A percentile compares a stretch with the other conserved stretches of the same genome.
phyloP scores from a whole-genome alignment of 2,113 vertebrate genomes.

The Pseudorhombus dupliciocellatus region DNA sequence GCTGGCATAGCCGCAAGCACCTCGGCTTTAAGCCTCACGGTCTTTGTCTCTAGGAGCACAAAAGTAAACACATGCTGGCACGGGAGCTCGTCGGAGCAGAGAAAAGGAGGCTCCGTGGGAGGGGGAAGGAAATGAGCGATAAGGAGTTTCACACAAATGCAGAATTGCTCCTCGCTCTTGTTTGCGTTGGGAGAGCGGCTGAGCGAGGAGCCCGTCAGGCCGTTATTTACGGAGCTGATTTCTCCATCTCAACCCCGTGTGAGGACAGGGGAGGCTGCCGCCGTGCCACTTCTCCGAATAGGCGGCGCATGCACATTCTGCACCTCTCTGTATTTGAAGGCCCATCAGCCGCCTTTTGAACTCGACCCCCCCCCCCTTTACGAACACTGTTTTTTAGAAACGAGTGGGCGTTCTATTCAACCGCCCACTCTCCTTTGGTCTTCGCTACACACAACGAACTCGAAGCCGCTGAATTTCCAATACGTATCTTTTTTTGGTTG shows the following conservation, averaged over 20 bases:
- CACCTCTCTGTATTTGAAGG: slow-evolving; percentile 39
- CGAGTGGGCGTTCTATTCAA: slow-evolving; percentile 12
- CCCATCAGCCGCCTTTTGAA: slow-evolving; percentile 38
- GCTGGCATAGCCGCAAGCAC: slow-evolving; percentile 43
- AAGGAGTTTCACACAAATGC: slow-evolving; percentile 38
- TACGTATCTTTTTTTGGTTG: no score
- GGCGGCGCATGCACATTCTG: slow-evolving; percentile 33
- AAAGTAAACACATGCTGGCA: slow-evolving; percentile 51
- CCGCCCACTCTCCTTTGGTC: slow-evolving; percentile 16
- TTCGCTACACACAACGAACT: neutral
- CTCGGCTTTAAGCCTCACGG: slow-evolving; percentile 34
- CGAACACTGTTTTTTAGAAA: slow-evolving; percentile 16
- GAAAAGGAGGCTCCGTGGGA: slow-evolving; percentile 26
- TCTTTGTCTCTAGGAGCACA: slow-evolving; percentile 37
- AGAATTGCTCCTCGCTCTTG: slow-evolving; percentile 27
- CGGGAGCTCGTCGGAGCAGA: slow-evolving; percentile 1
- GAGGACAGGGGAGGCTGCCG: slow-evolving; percentile 29
- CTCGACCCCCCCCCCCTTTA: slow-evolving; percentile 6
- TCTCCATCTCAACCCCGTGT: slow-evolving; percentile 52
- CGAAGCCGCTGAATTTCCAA: neutral
- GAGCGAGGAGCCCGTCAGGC: slow-evolving; percentile 26
- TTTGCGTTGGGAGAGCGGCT: slow-evolving; percentile 9
- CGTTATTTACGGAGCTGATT: slow-evolving; percentile 60
- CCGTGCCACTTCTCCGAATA: slow-evolving; percentile 40
- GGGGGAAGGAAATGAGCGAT: slow-evolving; percentile 28